Evolutionary conservation across 2,888 invertebrate species (phyloP).

Genomic region (Cabera pusaria): DNA sequence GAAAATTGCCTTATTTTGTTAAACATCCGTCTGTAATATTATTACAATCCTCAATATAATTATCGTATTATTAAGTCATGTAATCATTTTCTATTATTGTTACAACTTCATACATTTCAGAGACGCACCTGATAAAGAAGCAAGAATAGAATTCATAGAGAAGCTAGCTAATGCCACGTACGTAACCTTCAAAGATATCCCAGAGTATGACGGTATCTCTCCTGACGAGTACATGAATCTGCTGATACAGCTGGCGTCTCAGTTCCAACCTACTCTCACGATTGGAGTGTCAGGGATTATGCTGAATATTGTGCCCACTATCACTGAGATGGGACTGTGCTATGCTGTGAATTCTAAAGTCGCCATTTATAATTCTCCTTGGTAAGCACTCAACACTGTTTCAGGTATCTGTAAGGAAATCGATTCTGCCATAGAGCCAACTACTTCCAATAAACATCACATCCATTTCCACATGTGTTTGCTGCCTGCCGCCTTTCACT

Average conservation of each 20-base stretch:
- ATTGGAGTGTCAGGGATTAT: slow-evolving; percentile 80
- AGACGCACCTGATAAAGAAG: slow-evolving; percentile 63
- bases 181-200: slow-evolving; percentile 82
- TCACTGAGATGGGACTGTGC: slow-evolving; percentile 88
- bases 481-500: too few species aligned
- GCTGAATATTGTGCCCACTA: slow-evolving; percentile 80
- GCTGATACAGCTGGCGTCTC: slow-evolving; percentile 75
- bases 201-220: slow-evolving; percentile 79
- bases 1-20: too few species aligned
- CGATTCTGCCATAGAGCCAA: too few species aligned
- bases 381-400: too few species aligned
- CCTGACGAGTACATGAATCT: slow-evolving; percentile 83
- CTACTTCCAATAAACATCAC: too few species aligned
- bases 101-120: slow-evolving; percentile 50
- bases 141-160: slow-evolving; percentile 80
- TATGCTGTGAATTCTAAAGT: slow-evolving; percentile 87
- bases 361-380: slow-evolving; percentile 83
- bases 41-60: too few species aligned
- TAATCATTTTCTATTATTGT: too few species aligned
- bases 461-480: too few species aligned
- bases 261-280: slow-evolving; percentile 76
- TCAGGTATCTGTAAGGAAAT: too few species aligned
- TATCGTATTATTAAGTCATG: too few species aligned
- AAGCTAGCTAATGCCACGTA: slow-evolving; percentile 84
- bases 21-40: too few species aligned